Percentiles rank a stretch among this genome's conserved stretches.
These are phyloP conservation scores for Acinonyx jubatus DNA, from an alignment of 2,113 vertebrate genomes.

Conservation along the genomic window DNA sequence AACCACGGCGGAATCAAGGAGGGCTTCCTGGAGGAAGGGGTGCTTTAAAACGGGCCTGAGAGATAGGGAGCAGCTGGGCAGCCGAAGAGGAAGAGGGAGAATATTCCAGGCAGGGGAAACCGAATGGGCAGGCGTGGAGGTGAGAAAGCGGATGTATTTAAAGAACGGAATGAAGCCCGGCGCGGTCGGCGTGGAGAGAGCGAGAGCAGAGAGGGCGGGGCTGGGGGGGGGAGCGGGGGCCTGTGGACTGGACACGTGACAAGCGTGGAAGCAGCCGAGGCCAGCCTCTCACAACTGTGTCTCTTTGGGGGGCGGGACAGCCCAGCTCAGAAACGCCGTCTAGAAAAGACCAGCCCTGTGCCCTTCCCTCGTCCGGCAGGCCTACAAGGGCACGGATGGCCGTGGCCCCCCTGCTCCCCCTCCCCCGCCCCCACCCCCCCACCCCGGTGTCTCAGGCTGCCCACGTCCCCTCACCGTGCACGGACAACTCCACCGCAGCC, in stretches of 20 bases:
- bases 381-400: not conserved
- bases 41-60: not conserved
- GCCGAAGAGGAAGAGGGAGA: not conserved
- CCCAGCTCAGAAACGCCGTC: not conserved
- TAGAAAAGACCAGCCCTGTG: not conserved
- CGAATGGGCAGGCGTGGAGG: not conserved
- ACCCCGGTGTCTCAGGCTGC: fast-evolving
- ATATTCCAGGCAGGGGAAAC: not conserved
- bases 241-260: not conserved
- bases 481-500: slow-evolving; percentile 79
- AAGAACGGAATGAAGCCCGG: fast-evolving
- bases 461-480: slow-evolving; percentile 76
- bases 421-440: fast-evolving
- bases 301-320: not conserved
- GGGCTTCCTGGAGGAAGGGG: slow-evolving; percentile 1
- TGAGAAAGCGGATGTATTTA: not conserved
- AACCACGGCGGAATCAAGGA: not conserved
- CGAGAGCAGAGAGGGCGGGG: fast-evolving
- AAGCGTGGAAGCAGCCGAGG: fast-evolving
- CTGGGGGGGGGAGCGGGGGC: too few species aligned
- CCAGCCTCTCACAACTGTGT: too few species aligned
- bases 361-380: not conserved
- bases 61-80: not conserved
- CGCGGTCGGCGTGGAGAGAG: not conserved
- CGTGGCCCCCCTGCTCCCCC: not conserved